Percentiles rank a stretch among this genome's conserved stretches.
phyloP scores from a whole-genome alignment of 2,797 vertebrate genomes.

The Cryptoprocta ferox region DNA sequence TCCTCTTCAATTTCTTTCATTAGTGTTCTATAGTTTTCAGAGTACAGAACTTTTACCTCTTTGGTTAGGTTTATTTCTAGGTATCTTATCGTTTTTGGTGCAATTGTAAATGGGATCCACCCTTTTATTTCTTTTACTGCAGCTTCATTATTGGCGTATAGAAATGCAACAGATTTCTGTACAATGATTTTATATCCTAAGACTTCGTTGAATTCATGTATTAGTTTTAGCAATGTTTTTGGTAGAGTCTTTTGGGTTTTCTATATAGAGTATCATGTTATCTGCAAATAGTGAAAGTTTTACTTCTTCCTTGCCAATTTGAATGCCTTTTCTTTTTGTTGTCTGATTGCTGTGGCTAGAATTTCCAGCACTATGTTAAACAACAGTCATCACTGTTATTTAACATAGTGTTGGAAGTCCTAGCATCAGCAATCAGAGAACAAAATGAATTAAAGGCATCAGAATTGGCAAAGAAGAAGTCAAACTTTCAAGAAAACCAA shows the following conservation, averaged over 20 bases:
- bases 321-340: background rate
- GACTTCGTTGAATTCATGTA: background rate
- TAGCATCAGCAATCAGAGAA: too few relatives aligned
- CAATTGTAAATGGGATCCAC: background rate
- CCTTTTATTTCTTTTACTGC: background rate
- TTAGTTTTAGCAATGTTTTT: background rate
- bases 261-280: background rate
- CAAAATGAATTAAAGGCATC: too few relatives aligned
- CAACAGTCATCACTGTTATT: background rate
- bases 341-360: background rate
- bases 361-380: background rate
- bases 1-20: background rate
- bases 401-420: too few relatives aligned
- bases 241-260: background rate
- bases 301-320: background rate
- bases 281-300: background rate
- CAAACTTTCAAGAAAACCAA: too few relatives aligned
- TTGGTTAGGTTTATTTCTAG: background rate
- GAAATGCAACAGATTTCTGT: background rate
- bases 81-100: background rate
- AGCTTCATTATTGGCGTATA: background rate
- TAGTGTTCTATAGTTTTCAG: background rate
- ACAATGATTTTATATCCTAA: background rate
- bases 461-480: too few relatives aligned
- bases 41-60: background rate